Percentiles rank a stretch among this genome's conserved stretches.
Conservation (phyloP, 2,888 invertebrate species). For the Helicoverpa assulta region DNA sequence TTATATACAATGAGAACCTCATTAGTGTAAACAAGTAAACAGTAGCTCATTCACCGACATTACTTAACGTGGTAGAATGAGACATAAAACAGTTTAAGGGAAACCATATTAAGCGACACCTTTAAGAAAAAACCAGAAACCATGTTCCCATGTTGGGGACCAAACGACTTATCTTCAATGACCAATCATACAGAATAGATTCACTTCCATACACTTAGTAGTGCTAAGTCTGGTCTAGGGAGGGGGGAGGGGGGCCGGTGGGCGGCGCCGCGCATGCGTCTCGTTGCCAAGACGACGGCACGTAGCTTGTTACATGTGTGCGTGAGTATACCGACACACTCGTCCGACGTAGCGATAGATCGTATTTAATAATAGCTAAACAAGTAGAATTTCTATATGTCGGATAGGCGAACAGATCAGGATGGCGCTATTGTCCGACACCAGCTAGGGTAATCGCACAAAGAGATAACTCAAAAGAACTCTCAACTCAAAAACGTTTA, state of each 20-base stretch:
- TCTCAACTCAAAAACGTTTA: too few relatives aligned
- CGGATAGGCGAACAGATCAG: too few relatives aligned
- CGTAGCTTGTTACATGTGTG: constrained; percentile 84
- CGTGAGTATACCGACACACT: constrained; percentile 60
- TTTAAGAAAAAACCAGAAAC: constrained; percentile 50
- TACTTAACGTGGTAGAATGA: constrained; percentile 25
- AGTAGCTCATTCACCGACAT: constrained; percentile 6
- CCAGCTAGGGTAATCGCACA: too few relatives aligned
- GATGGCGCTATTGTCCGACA: too few relatives aligned
- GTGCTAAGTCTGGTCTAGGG: constrained; percentile 70
- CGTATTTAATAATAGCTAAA: constrained; percentile 66
- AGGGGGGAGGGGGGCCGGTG: constrained; percentile 74
- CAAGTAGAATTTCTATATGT: constrained; percentile 63
- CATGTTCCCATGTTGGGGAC: constrained; percentile 40
- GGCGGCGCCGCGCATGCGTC: constrained; percentile 90
- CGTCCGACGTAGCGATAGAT: constrained; percentile 48
- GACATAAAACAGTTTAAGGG: constrained; percentile 37
- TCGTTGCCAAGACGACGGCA: constrained; percentile 91
- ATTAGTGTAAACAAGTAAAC: constrained; percentile 18
- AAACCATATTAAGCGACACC: constrained; percentile 38
- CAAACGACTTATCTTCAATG: constrained; percentile 70
- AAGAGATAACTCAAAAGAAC: too few relatives aligned
- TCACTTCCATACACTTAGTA: constrained; percentile 63
- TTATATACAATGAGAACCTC: constrained; percentile 6
- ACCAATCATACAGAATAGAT: constrained; percentile 83